phyloP scores from a whole-genome alignment of 2,888 invertebrate species.

The Pseudoips prasinana region DNA sequence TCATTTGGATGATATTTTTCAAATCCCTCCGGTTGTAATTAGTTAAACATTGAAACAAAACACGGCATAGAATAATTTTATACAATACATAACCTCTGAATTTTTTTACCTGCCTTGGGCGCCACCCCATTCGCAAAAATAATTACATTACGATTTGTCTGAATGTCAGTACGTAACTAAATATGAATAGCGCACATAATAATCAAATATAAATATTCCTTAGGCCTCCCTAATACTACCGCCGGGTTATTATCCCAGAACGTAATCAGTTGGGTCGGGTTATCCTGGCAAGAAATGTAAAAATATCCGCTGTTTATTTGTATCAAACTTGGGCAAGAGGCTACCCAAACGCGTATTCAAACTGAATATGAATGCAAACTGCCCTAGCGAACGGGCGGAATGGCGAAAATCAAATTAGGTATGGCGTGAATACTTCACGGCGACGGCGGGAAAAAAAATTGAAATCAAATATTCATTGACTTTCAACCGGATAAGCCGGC shows the following conservation, averaged over 20 bases:
- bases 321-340: slow-evolving; percentile 76
- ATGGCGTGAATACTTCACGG: slow-evolving; percentile 82
- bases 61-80: slow-evolving; percentile 19
- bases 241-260: slow-evolving; percentile 71
- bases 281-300: slow-evolving; percentile 75
- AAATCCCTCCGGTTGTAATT: slow-evolving; percentile 57
- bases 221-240: slow-evolving; percentile 55
- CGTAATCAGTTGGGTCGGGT: slow-evolving; percentile 80
- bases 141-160: slow-evolving; percentile 9
- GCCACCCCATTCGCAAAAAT: slow-evolving; percentile 12
- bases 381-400: slow-evolving; percentile 75
- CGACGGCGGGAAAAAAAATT: slow-evolving; percentile 79
- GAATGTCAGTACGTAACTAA: slow-evolving; percentile 27
- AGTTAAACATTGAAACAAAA: slow-evolving; percentile 54
- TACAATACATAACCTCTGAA: too few relatives aligned
- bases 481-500: slow-evolving; percentile 81
- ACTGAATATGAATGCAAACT: slow-evolving; percentile 82
- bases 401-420: slow-evolving; percentile 82
- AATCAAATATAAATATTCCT: slow-evolving; percentile 64
- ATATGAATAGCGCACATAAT: slow-evolving; percentile 44
- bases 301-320: slow-evolving; percentile 81
- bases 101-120: slow-evolving; percentile 6
- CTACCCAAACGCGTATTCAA: slow-evolving; percentile 79
- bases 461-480: slow-evolving; percentile 83
- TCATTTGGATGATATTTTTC: slow-evolving; percentile 64